These are phyloP conservation scores for Enteromius trimaculatus DNA, from an alignment of 2,797 vertebrate species.

Conservation along the genomic window DNA sequence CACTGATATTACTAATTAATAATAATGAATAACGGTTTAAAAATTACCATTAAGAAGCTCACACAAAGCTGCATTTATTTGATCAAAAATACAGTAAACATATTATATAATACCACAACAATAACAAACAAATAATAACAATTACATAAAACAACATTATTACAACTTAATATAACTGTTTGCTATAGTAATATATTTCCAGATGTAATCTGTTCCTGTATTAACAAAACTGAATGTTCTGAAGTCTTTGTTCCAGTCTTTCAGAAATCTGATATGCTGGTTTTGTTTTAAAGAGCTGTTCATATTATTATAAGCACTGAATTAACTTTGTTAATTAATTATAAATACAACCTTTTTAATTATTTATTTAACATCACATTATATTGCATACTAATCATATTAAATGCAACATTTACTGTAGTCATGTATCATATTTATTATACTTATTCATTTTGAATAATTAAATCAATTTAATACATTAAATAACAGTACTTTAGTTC, in stretches of 20 bases:
- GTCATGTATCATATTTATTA: not conserved
- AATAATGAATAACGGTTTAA: not conserved
- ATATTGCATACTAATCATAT: not conserved
- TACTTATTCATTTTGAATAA: not conserved
- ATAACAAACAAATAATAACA: too few relatives aligned
- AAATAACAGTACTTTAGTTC: not conserved
- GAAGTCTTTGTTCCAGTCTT: not conserved
- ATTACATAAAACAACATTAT: not conserved
- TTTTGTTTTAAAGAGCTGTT: not conserved
- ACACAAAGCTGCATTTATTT: not conserved
- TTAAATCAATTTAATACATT: not conserved
- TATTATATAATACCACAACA: too few relatives aligned
- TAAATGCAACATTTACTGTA: not conserved
- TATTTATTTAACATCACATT: not conserved
- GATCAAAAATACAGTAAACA: not conserved
- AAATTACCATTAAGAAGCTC: not conserved
- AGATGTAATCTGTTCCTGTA: not conserved
- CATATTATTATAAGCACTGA: not conserved
- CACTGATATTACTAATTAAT: not conserved
- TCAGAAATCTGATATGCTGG: not conserved
- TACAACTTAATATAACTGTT: not conserved
- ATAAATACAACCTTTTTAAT: not conserved
- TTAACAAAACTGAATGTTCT: not conserved
- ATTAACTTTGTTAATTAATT: not conserved
- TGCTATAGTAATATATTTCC: not conserved